Base-by-base conservation (phyloP, 2,797 vertebrate species). In the Microctenopoma lineatum region DNA sequence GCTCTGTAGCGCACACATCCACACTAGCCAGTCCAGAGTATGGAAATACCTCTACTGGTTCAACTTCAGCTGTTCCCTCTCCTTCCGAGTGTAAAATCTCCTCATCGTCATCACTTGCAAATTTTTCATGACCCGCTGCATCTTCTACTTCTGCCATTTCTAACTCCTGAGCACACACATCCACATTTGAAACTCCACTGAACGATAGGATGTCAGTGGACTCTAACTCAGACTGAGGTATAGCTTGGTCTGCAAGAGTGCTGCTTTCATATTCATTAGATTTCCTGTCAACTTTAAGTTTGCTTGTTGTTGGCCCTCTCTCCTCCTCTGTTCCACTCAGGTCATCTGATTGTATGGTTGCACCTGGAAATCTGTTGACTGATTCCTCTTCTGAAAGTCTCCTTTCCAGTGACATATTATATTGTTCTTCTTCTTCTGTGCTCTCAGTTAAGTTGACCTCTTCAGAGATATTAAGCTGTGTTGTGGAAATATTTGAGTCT, bases 81-180 rank as follows among this genome's bases (percentile, higher is more conserved):
- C 5, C 42, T 10, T 65, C 67, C 7, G 66, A 55, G 5, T 60
- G 50, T 45, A 45, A 59, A 41, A 65, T 62, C 38, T 86, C 79
- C 15, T 84, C 32, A 18, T 79, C 26, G 29, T 7, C 39, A 41
- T 2, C 15, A 29, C 2, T 26, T 36, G 4, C 29, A 14, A 51
- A 70, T 58, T 41, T 41, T 72, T 64, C 6, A 47, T 73, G 64
- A 53, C 3, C 51, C 51, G 3, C 39, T 1, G 72, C 60, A 34
- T 79, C 58, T 45, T 73, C 63, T 48, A 77, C 58, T 47, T 73
- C 63, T 48, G 46, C 51, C 3, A 0, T 5, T 50, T 25, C 58
- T 11, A 88, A 76, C 77, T 91, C 89, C 62, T 90, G 79, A 66
- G 85, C 67, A 57, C 83, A 85, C 38, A 90, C 79, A 29, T 92